Evolutionary conservation across 2,113 vertebrate genomes (phyloP).

Genomic region (Pagrus major): DNA sequence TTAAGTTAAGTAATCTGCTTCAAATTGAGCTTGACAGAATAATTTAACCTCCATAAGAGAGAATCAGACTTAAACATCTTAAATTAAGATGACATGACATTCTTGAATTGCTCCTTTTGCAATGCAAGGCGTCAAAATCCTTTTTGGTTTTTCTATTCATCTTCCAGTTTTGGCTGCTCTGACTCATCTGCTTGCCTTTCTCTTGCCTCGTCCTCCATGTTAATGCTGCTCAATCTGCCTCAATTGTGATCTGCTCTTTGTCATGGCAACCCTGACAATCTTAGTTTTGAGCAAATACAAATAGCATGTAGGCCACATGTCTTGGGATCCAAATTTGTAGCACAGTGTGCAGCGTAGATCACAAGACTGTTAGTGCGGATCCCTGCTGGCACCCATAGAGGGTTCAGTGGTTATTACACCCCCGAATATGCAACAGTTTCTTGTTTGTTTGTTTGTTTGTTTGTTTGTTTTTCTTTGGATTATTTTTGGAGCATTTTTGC

Average conservation of each 20-base stretch:
- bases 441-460: too few species aligned
- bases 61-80: neutral
- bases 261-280: constrained; percentile 43
- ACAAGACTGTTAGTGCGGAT: neutral
- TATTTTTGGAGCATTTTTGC: neutral
- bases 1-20: neutral
- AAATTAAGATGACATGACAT: neutral
- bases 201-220: constrained; percentile 8
- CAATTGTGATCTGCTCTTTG: constrained; percentile 26
- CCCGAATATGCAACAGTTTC: neutral
- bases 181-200: neutral
- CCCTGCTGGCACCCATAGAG: constrained; percentile 26
- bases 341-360: constrained; percentile 36
- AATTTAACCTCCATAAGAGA: neutral
- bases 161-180: neutral
- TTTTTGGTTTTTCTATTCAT: neutral
- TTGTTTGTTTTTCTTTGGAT: neutral
- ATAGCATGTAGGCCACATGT: constrained; percentile 60
- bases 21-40: neutral
- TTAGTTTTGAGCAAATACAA: constrained; percentile 37
- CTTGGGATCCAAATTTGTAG: constrained; percentile 40
- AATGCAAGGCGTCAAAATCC: neutral
- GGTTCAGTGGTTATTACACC: neutral
- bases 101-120: neutral
- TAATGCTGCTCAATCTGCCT: constrained; percentile 1